Conservation (phyloP, 2,888 invertebrate species). For the Smittia aterrima region DNA sequence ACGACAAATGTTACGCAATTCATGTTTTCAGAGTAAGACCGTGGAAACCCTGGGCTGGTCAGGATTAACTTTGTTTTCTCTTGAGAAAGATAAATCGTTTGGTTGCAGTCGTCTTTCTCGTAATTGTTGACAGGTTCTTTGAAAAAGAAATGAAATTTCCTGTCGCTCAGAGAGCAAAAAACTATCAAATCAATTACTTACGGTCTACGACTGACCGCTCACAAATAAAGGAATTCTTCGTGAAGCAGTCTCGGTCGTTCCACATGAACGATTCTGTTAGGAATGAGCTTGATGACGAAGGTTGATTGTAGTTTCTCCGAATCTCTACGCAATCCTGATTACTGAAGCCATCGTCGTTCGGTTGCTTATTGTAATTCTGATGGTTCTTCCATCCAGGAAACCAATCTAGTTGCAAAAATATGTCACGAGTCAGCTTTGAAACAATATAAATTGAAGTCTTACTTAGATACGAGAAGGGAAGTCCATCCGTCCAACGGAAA, state of each 20-base stretch:
- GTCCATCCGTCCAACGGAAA: conserved; percentile 76
- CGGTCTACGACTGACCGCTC: no score
- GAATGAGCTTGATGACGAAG: conserved; percentile 47
- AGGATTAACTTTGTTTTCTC: conserved; percentile 65
- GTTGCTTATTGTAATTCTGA: conserved; percentile 66
- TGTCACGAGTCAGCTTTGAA: no score
- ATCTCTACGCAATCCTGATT: conserved; percentile 80
- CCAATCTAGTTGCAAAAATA: conserved; percentile 63
- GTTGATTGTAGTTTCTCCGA: conserved; percentile 62
- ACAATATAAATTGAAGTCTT: no score
- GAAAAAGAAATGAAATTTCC: conserved; percentile 4
- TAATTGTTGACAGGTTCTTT: conserved; percentile 55
- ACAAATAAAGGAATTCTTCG: conserved; percentile 73
- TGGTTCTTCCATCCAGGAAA: conserved; percentile 76
- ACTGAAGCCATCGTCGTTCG: conserved; percentile 78
- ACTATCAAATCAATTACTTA: not conserved
- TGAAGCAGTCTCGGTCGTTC: conserved; percentile 76
- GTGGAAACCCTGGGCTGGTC: conserved; percentile 80
- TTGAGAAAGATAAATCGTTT: conserved; percentile 64
- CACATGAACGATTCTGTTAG: conserved; percentile 67
- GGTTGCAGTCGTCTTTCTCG: conserved; percentile 64
- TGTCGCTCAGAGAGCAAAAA: not conserved
- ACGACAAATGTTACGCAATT: conserved; percentile 70
- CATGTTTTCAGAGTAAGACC: conserved; percentile 72
- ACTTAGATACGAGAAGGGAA: conserved; percentile 73